Evolutionary conservation across 2,113 vertebrate species (phyloP), one percentile per base, ranked within the genome.

Genomic region (Fulica atra): DNA sequence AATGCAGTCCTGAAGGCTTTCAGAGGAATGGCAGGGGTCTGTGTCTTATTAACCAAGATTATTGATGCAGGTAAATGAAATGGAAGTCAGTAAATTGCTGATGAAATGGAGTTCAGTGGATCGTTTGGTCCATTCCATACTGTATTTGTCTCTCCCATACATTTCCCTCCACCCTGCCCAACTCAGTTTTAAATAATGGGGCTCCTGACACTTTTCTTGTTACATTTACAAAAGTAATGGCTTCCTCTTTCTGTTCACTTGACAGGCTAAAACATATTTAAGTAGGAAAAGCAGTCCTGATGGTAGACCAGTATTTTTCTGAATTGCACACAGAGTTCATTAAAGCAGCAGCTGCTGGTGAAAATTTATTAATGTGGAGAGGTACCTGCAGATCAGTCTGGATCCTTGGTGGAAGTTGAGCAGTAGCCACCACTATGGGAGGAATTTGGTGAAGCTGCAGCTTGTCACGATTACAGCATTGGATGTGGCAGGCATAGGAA

Each of bases 41-140:
- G 13, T 74, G 44, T 57, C 80, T 78, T 96, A 86, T 86, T 84
- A 92, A 85, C 23, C 33, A 36, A 79, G 81, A 35, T 78, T 92
- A 86, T 28, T 93, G 92, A 64, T 81, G 65, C 53, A 76, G 72
- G 65, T 78, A 94, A 92, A 94, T 86, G 29, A 68, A 92, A 83
- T 40, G 16, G 68, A 93, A 92, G 42, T 76, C 56, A 60, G 56
- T 63, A 92, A 90, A 94, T 83, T 92, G 72, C 68, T 93, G 85
- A 71, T 92, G 68, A 88, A 96, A 95, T 92, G 64, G 54, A 89
- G 42, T 93, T 89, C 86, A 88, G 71, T 73, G 78, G 33, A 13
- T 86, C 63, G 46, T 66, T 93, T 44, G 86, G 79, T 72, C 48
- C 60, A 64, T 95, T 92, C 88, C 61, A 26, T 79, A 35, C 64